phyloP scores from a whole-genome alignment of 2,797 vertebrate genomes.

The Channa striata region DNA sequence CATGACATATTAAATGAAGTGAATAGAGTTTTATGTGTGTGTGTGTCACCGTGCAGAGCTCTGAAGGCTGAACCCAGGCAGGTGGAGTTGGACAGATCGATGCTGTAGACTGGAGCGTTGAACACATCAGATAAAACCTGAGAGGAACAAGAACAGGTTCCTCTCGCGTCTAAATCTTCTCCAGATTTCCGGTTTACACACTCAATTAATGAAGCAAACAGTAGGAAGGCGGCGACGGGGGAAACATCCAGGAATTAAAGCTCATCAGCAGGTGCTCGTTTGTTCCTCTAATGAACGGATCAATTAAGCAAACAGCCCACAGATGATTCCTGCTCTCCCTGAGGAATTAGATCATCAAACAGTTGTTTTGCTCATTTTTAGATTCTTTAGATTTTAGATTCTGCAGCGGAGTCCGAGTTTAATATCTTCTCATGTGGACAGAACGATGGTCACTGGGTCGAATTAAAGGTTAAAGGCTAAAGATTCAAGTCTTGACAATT shows the following conservation, averaged over 20 bases:
- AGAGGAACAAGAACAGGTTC: not conserved
- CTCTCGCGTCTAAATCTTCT: not conserved
- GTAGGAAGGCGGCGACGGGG: not conserved
- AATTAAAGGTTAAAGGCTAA: too few relatives aligned
- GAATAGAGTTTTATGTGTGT: too few relatives aligned
- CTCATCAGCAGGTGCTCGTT: not conserved
- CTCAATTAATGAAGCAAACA: not conserved
- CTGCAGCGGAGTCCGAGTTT: too few relatives aligned
- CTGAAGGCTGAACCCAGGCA: constrained; percentile 93
- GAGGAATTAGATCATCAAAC: too few relatives aligned
- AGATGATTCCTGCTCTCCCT: not conserved
- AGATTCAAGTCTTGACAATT: too few relatives aligned
- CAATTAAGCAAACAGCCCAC: not conserved
- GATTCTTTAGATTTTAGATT: too few relatives aligned
- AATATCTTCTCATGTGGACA: too few relatives aligned
- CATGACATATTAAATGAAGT: not conserved
- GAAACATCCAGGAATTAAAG: not conserved
- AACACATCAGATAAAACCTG: constrained; percentile 95
- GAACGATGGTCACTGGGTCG: too few relatives aligned
- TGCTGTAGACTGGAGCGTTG: constrained; percentile 90
- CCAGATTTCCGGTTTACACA: not conserved
- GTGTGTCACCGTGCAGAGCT: constrained; percentile 89
- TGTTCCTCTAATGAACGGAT: not conserved
- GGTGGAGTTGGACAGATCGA: constrained; percentile 90
- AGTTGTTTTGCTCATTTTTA: too few relatives aligned